Base-by-base conservation (phyloP, 2,113 vertebrate genomes). In the Onychorhynchus coronatus region DNA sequence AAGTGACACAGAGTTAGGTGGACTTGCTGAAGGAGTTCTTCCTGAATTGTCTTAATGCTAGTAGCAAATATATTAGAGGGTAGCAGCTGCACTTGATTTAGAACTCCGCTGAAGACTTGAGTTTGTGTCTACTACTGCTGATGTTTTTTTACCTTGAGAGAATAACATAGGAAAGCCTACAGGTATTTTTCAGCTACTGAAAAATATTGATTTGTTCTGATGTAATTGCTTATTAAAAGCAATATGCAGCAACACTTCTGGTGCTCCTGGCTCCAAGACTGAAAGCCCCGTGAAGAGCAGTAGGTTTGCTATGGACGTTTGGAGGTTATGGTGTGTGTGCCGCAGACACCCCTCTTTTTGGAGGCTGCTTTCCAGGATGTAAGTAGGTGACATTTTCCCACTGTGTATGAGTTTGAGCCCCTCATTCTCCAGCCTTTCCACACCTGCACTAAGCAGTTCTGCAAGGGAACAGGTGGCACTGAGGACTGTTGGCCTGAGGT, bases 351-450 rank as follows among this genome's bases (percentile, higher is more conserved):
- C 18, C 6, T 61, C 14, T 4, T 68, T 14, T 27, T 20, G 19
- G 42, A n/a, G 16, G 12, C 49, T 66, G 41, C 20, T 58, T 53
- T 21, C 37, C 35, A 41, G 28, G 5, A 6, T 49, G 28, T 14
- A 33, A 14, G 30, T 59, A 17, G 25, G 41, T 5, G 5, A 4
- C 8, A 1, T 42, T 23, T 47, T 22, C 17, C n/a, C 37, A 21
- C 14, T 1, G 8, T 2, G 9, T 7, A 3, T 6, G 28, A 71
- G 18, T 20, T 50, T 1, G 2, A 83, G 33, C 9, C 23, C 30
- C 70, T 3, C 6, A 11, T 27, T 61, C 15, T 8, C 12, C 23
- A 37, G 49, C 50, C 9, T 11, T 73, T 10, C 23, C 25, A 37
- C 35, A 65, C 33, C 49, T 37, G 17, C 7, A 4, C 1, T 3